Percentiles rank a stretch among this genome's conserved stretches.
Evolutionary conservation across 1,140 invertebrate genomes (phyloP).

Genomic region (Nasonia giraulti): DNA sequence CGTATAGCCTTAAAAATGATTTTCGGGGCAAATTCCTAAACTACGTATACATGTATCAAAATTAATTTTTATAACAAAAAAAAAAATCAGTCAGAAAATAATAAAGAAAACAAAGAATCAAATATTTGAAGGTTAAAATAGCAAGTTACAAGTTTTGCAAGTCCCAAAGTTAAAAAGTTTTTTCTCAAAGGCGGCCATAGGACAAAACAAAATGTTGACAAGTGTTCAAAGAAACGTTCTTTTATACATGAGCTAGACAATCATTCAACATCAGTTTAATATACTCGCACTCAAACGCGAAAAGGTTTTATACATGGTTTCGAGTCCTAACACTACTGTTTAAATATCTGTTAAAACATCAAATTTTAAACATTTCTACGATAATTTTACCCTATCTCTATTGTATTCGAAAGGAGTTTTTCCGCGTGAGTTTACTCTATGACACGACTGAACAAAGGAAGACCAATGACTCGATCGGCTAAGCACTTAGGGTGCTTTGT

Average conservation of each 20-base stretch:
- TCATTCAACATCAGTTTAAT: slow-evolving; percentile 68
- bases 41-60: not conserved
- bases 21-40: slow-evolving; percentile 2
- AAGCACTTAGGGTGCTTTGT: slow-evolving; percentile 27
- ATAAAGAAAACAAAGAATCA: not conserved
- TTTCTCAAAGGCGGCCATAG: not conserved
- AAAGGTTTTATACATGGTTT: slow-evolving; percentile 45
- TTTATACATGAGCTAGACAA: slow-evolving; percentile 72
- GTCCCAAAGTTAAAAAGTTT: not conserved
- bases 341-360: not conserved
- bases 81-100: not conserved
- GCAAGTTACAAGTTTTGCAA: not conserved
- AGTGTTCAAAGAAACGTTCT: slow-evolving; percentile 51
- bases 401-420: not conserved
- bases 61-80: not conserved
- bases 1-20: not conserved
- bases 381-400: not conserved
- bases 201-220: not conserved
- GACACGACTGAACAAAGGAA: not conserved
- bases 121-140: not conserved
- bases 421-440: not conserved
- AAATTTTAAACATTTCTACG: not conserved
- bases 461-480: slow-evolving; percentile 3
- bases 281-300: slow-evolving; percentile 30
- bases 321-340: slow-evolving; percentile 54